Percentiles rank a stretch among this genome's conserved stretches.
Conservation (phyloP, 2,797 vertebrate species). For the Anguilla obscura region DNA sequence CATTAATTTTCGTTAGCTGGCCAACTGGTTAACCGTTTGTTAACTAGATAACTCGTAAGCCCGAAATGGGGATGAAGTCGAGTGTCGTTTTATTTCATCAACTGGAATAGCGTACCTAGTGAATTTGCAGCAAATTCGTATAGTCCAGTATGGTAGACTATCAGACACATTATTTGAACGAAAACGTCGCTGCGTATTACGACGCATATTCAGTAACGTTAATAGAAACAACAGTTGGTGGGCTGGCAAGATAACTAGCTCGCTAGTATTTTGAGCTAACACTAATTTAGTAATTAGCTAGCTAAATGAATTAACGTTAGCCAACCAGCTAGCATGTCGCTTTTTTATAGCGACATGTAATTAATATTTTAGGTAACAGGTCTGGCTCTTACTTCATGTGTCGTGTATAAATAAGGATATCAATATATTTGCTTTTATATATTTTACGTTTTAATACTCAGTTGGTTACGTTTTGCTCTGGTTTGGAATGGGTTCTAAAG, state of each 20-base stretch:
- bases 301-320: background rate
- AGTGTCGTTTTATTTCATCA: background rate
- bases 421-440: background rate
- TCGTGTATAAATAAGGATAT: background rate
- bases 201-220: background rate
- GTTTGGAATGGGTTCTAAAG: background rate
- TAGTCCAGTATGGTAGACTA: background rate
- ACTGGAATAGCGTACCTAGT: background rate
- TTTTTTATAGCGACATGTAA: background rate
- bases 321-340: background rate
- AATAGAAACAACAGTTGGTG: background rate
- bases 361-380: background rate
- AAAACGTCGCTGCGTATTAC: background rate
- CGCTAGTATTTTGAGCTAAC: background rate
- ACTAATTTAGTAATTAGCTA: background rate
- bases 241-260: background rate
- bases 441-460: background rate
- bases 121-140: background rate
- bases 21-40: background rate
- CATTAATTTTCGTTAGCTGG: constrained; percentile 8
- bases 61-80: background rate
- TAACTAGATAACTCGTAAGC: background rate
- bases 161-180: background rate
- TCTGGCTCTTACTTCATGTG: background rate
- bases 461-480: background rate